Evolutionary conservation across 92 coral and sea anemone species (phyloP), one percentile per base, ranked within the genome.

Genomic region (Chrysogorgia sp.): DNA sequence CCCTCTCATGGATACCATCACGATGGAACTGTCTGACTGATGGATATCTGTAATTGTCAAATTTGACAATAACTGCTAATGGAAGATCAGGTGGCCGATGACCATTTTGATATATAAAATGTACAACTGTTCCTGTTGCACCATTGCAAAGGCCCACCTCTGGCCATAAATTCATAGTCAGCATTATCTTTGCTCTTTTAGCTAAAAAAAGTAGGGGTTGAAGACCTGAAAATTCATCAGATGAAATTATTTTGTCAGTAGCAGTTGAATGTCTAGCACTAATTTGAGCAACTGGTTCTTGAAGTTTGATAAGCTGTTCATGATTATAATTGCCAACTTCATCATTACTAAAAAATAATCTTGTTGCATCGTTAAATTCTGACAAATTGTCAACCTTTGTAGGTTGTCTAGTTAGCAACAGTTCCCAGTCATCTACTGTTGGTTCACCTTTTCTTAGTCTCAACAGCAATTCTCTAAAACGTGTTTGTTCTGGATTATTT

Each of bases 21-120:
- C 24, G 84, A 67, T 74, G 90, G 90, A 22, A 82, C 5, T 45
- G 71, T 68, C 26, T 85, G 23, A 83, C 80, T 67, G 65, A 87
- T 26, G 88, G 88, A 24, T 86, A 88, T 66, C 63, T 48, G 72
- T 87, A 87, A 67, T 83, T 79, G 48, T 87, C 90, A 76, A 86
- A 86, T 58, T 82, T 64, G 7, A 82, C 86, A 66, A 88, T 75
- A 55, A 83, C 81, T 32, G 85, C 82, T 47, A 83, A 70, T 59
- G 91, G 91, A 59, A 87, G 49, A 53, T 77, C 76, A 55, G 91
- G 91, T 78, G 88, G 91, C 67, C 78, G 84, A 34, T 87, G 88
- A 50, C 83, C 71, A 49, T 75, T 26, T 33, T 71, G 52, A 67
- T 71, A 83, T 22, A 60, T 60, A 60, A 60, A 60, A 29, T 60